A percentile compares a stretch with the other conserved stretches of the same genome.
phyloP scores from a whole-genome alignment of 2,888 invertebrate species.

The Dryomyza anilis region DNA sequence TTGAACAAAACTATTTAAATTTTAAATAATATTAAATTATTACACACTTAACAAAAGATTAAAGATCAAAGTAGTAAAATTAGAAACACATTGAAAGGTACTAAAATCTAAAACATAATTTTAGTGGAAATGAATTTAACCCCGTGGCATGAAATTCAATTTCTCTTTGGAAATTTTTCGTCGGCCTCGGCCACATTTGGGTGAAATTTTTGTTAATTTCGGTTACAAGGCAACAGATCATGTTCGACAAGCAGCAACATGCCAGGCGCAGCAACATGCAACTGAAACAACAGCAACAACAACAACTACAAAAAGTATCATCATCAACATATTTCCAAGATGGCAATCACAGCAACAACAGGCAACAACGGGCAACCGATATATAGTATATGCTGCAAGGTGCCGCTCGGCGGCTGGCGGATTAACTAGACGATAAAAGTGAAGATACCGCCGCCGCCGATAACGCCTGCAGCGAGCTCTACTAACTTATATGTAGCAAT shows the following conservation, averaged over 20 bases:
- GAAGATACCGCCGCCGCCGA: neutral
- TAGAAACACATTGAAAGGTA: neutral
- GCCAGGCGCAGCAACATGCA: neutral
- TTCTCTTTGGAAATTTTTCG: constrained; percentile 29
- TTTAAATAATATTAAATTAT: neutral
- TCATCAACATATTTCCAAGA: neutral
- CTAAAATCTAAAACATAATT: neutral
- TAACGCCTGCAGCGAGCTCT: neutral
- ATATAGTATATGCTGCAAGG: too few species aligned
- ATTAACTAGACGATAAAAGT: neutral
- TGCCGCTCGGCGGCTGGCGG: neutral
- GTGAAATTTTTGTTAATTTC: constrained; percentile 4
- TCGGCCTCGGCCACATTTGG: neutral
- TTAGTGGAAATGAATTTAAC: neutral
- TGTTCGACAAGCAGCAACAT: neutral
- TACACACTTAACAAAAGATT: neutral
- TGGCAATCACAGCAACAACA: neutral
- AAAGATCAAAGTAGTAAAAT: neutral
- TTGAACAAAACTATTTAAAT: neutral
- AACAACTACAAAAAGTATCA: neutral
- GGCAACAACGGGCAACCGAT: neutral
- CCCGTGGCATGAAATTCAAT: constrained; percentile 23
- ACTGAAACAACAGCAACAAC: neutral
- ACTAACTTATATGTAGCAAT: constrained; percentile 1
- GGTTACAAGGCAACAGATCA: neutral